These are phyloP conservation scores for Heliangelus exortis DNA, from an alignment of 2,797 vertebrate species.

Conservation along the genomic window DNA sequence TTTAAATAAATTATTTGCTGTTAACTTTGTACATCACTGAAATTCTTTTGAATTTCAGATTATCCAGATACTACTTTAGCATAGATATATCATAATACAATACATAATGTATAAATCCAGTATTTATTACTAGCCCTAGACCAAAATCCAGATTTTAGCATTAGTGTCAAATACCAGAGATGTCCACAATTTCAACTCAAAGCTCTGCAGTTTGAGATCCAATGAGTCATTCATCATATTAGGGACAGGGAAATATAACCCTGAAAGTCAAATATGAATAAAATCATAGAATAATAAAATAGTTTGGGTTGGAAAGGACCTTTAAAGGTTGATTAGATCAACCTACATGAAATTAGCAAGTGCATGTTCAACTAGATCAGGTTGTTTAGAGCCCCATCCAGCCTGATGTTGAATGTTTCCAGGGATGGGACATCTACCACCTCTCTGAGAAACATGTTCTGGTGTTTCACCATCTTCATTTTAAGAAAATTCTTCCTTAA, in stretches of 20 bases:
- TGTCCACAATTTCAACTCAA: background rate
- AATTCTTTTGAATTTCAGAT: background rate
- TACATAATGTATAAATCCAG: rapidly evolving
- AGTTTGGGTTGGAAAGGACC: no score
- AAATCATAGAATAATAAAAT: no score
- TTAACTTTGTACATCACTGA: background rate
- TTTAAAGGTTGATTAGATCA: no score
- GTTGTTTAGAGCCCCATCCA: no score
- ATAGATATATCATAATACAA: background rate
- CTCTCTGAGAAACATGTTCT: no score
- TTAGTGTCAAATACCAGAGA: background rate
- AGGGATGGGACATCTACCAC: no score
- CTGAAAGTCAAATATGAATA: background rate
- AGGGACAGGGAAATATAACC: background rate
- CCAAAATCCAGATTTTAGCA: background rate
- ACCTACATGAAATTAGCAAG: no score
- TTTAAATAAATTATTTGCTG: background rate
- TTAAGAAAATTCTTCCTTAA: no score
- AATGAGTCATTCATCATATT: background rate
- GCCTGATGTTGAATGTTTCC: no score
- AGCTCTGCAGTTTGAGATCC: background rate
- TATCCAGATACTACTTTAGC: background rate
- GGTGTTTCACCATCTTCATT: no score
- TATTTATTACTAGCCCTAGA: background rate
- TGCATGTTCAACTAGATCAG: no score